Conservation (phyloP, 1,140 invertebrate genomes). For the Lethocerus indicus region DNA sequence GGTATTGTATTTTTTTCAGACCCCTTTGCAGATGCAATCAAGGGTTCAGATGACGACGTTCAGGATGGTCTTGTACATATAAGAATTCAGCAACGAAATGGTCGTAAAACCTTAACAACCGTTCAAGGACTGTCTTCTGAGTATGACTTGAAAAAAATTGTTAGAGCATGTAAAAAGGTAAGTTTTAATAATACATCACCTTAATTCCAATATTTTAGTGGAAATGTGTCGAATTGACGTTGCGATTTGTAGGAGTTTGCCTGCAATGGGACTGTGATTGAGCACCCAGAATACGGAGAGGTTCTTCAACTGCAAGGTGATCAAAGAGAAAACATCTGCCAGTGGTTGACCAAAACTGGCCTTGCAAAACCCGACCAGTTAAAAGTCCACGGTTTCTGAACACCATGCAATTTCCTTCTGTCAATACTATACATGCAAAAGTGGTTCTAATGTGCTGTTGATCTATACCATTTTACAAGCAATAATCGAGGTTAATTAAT, state of each 20-base stretch:
- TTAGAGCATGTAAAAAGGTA: constrained; percentile 98
- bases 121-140: constrained; percentile 92
- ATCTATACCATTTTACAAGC: background rate
- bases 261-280: constrained; percentile 95
- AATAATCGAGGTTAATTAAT: background rate
- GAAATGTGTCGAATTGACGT: too few relatives aligned
- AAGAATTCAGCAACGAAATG: constrained; percentile 99
- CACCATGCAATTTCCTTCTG: background rate
- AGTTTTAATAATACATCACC: constrained; percentile 8
- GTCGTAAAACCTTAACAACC: constrained; percentile 98
- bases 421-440: background rate
- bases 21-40: constrained; percentile 91
- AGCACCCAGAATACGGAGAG: constrained; percentile 98
- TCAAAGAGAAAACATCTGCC: constrained; percentile 88
- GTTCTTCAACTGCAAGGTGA: constrained; percentile 98
- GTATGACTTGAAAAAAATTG: constrained; percentile 99
- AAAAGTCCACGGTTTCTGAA: constrained; percentile 90
- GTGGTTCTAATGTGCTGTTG: background rate
- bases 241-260: constrained; percentile 83
- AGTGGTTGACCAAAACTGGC: constrained; percentile 84
- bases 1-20: constrained; percentile 33
- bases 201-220: too few relatives aligned
- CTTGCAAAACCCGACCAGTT: constrained; percentile 84
- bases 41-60: constrained; percentile 92
- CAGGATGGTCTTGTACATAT: constrained; percentile 99